Evolutionary conservation across 2,797 vertebrate species (phyloP).

Genomic region (Hapalemur alaotrensis): DNA sequence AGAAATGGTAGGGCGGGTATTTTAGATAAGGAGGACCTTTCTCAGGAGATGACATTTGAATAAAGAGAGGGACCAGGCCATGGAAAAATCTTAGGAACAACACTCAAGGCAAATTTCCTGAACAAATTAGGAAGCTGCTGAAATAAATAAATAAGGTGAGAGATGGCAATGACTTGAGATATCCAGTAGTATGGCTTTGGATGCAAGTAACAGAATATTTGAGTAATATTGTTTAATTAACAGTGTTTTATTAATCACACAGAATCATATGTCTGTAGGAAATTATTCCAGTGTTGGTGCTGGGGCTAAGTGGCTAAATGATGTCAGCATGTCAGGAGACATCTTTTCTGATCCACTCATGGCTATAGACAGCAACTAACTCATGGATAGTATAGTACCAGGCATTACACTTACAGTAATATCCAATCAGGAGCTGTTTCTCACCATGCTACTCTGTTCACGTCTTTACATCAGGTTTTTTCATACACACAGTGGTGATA

Average conservation of each 20-base stretch:
- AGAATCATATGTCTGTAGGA: neutral
- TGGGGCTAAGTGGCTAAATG: neutral
- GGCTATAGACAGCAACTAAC: neutral
- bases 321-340: neutral
- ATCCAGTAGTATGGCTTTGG: neutral
- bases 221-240: neutral
- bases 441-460: too few relatives aligned
- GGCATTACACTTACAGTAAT: accelerated
- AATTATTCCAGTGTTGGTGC: neutral
- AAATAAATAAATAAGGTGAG: neutral
- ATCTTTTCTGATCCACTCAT: neutral
- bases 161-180: neutral
- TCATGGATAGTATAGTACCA: neutral
- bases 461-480: neutral
- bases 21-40: neutral
- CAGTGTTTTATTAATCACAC: neutral
- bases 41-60: neutral
- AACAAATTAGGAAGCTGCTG: neutral
- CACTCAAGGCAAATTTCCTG: neutral
- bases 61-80: neutral
- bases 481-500: neutral
- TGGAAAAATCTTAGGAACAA: neutral
- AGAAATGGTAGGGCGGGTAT: neutral
- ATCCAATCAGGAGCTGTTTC: neutral
- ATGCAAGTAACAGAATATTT: neutral